Evolutionary conservation across 2,797 vertebrate species (phyloP).

Genomic region (Chloroceryle inda): DNA sequence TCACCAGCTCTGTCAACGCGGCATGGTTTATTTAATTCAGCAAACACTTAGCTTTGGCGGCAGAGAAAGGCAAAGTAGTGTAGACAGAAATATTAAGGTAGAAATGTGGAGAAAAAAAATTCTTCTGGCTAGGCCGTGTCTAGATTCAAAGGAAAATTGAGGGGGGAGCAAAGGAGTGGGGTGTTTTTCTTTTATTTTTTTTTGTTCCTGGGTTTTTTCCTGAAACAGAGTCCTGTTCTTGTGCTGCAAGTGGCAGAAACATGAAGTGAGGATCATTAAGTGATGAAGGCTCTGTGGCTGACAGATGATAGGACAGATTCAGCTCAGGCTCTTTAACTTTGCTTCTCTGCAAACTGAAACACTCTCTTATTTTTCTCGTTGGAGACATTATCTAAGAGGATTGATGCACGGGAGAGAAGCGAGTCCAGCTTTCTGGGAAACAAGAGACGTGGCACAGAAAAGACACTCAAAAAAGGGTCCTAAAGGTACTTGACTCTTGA

Average conservation of each 20-base stretch:
- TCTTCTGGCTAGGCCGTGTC: background rate
- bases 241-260: constrained; percentile 35
- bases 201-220: background rate
- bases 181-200: background rate
- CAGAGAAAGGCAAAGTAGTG: constrained; percentile 32
- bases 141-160: constrained; percentile 29
- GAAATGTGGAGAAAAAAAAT: constrained; percentile 13
- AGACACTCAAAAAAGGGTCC: background rate
- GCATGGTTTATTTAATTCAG: constrained; percentile 70
- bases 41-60: constrained; percentile 56
- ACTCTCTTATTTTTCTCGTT: background rate
- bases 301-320: background rate
- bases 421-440: background rate
- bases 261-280: constrained; percentile 23
- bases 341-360: background rate
- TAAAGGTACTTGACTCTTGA: constrained; percentile 6
- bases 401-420: background rate
- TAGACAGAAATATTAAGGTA: constrained; percentile 60
- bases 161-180: background rate
- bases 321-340: background rate
- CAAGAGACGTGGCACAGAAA: background rate
- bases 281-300: constrained; percentile 11
- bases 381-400: background rate
- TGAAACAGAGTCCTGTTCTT: constrained; percentile 15
- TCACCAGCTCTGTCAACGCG: constrained; percentile 29